These are phyloP conservation scores for Catharus bicknelli DNA, from an alignment of 2,113 vertebrate genomes.

Conservation along the genomic window DNA sequence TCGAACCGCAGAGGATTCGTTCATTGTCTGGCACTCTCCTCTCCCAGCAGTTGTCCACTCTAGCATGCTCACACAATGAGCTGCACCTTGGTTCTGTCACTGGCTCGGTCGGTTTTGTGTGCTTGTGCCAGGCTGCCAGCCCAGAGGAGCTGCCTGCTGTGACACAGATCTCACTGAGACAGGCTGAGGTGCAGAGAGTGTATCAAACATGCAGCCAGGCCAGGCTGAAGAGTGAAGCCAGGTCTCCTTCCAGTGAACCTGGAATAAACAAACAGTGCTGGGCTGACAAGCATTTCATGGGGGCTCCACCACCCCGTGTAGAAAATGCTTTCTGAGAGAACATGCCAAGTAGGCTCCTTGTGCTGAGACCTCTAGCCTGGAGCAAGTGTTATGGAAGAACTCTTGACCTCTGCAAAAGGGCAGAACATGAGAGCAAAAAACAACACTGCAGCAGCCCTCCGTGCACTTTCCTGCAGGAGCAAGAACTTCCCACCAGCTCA, in stretches of 20 bases:
- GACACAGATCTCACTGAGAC: not conserved
- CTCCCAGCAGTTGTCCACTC: conserved; percentile 39
- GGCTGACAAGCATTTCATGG: not conserved
- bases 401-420: conserved; percentile 35
- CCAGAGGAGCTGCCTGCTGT: not conserved
- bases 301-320: not conserved
- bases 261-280: not conserved
- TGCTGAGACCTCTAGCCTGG: not conserved
- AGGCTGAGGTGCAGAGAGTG: not conserved
- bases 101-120: conserved; percentile 19
- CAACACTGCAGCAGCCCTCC: not conserved
- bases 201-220: not conserved
- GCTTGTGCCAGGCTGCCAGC: not conserved
- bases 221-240: not conserved
- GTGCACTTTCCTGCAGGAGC: not conserved
- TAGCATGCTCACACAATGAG: not conserved
- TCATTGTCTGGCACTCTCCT: conserved; percentile 35
- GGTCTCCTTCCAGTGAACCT: conserved; percentile 30
- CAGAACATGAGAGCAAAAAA: conserved; percentile 29
- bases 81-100: not conserved
- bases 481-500: not conserved
- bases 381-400: conserved; percentile 24
- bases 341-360: not conserved
- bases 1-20: conserved; percentile 49
- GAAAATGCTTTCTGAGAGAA: not conserved